A percentile compares a stretch with the other conserved stretches of the same genome.
Evolutionary conservation across 2,888 invertebrate genomes (phyloP).

Genomic region (Caenorhabditis parvicauda): DNA sequence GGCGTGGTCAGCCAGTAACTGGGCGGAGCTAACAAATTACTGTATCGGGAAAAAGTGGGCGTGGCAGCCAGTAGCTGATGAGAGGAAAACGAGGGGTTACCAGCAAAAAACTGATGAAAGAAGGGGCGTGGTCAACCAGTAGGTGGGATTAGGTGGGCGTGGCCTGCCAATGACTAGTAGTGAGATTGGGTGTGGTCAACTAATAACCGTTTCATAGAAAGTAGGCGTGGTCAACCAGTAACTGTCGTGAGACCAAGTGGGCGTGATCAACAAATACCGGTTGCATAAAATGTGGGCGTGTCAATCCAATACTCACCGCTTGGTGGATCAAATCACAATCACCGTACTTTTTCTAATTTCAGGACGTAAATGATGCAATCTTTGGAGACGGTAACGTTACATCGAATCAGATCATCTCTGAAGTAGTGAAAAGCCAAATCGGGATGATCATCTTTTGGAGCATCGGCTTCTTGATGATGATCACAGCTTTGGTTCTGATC

Average conservation of each 20-base stretch:
- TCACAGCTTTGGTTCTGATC: constrained; percentile 24
- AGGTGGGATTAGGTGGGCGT: too few species aligned
- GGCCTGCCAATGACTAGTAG: too few species aligned
- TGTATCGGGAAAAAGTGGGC: too few species aligned
- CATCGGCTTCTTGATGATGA: constrained; percentile 26
- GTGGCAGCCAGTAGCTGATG: too few species aligned
- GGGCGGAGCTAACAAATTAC: too few species aligned
- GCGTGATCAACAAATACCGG: not conserved
- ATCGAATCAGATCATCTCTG: constrained; percentile 15
- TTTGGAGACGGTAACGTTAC: constrained; percentile 11
- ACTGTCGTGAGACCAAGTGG: not conserved
- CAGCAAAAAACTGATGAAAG: too few species aligned
- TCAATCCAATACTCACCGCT: not conserved
- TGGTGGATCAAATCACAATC: not conserved
- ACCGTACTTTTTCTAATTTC: not conserved
- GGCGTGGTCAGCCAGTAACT: too few species aligned
- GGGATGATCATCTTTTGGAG: constrained; percentile 36
- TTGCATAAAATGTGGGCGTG: not conserved
- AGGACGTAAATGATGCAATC: constrained; percentile 24
- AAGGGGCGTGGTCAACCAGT: too few species aligned
- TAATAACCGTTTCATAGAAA: too few species aligned
- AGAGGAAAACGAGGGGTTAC: too few species aligned
- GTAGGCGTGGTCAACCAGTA: too few species aligned
- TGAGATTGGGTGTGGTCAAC: too few species aligned
- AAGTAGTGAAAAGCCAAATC: constrained; percentile 28